Percentiles rank a stretch among this genome's conserved stretches.
These are phyloP conservation scores for Panagrolaimus sp. DNA, from an alignment of 1,140 invertebrate species.

Conservation along the genomic window DNA sequence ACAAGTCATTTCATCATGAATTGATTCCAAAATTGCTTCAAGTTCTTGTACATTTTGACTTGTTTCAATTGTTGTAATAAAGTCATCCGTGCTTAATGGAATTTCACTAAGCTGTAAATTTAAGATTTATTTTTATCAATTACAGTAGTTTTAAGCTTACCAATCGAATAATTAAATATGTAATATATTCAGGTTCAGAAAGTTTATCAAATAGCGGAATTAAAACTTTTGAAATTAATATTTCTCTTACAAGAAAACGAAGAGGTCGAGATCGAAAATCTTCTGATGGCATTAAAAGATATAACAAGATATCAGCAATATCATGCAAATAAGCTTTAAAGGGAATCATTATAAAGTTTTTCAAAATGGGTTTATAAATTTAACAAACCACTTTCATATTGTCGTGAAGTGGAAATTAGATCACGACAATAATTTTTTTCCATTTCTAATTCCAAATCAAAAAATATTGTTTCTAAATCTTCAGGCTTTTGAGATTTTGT, in stretches of 20 bases:
- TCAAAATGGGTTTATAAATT: background rate
- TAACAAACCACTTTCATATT: constrained; percentile 62
- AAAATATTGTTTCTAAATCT: constrained; percentile 73
- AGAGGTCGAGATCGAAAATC: constrained; percentile 76
- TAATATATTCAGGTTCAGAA: constrained; percentile 88
- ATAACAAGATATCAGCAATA: constrained; percentile 76
- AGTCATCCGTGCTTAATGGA: constrained; percentile 52
- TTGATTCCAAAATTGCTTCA: constrained; percentile 49
- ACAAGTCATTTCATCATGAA: constrained; percentile 53
- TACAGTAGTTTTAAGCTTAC: constrained; percentile 64
- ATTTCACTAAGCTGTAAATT: constrained; percentile 45
- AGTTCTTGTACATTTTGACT: constrained; percentile 53
- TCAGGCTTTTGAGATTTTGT: constrained; percentile 23
- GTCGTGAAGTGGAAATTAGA: constrained; percentile 62
- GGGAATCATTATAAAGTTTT: constrained; percentile 21
- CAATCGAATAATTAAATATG: constrained; percentile 81
- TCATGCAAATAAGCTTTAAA: constrained; percentile 73
- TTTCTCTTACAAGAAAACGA: constrained; percentile 67
- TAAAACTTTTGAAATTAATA: constrained; percentile 75
- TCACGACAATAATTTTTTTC: constrained; percentile 69
- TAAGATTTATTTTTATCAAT: background rate
- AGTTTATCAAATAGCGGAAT: constrained; percentile 74
- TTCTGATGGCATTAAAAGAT: constrained; percentile 74
- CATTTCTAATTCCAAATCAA: constrained; percentile 79
- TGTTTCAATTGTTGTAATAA: constrained; percentile 48